Conservation (phyloP, 2,797 vertebrate species). For the Premnoplex brunnescens region DNA sequence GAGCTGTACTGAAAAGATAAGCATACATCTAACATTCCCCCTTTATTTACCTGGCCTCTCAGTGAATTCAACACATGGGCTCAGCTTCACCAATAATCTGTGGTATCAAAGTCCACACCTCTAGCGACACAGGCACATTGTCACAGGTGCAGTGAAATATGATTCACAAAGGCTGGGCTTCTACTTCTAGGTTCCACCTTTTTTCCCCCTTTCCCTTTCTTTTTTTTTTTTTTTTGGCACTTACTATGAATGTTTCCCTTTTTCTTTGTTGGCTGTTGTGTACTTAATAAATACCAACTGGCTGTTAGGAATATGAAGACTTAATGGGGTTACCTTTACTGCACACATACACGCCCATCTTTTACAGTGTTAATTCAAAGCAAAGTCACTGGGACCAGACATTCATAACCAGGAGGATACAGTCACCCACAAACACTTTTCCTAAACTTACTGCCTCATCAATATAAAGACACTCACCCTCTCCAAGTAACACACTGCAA, state of each 20-base stretch:
- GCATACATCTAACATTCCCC: neutral
- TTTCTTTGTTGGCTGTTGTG: neutral
- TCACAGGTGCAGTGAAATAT: neutral
- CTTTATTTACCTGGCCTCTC: neutral
- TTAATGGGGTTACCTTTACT: neutral
- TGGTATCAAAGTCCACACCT: constrained; percentile 23
- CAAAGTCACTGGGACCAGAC: neutral
- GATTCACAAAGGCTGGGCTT: neutral
- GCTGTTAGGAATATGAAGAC: neutral
- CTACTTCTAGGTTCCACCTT: neutral
- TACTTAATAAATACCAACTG: neutral
- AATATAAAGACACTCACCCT: neutral
- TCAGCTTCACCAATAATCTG: neutral
- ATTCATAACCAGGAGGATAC: neutral
- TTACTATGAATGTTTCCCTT: neutral
- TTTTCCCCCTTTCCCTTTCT: neutral
- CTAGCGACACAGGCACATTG: neutral
- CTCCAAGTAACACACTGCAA: neutral
- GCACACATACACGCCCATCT: neutral
- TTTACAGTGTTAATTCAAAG: constrained; percentile 2
- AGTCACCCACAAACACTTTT: neutral
- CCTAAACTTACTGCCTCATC: neutral
- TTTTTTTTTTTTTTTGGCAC: neutral
- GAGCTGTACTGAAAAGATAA: neutral
- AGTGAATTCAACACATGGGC: neutral